A percentile compares a stretch with the other conserved stretches of the same genome.
Evolutionary conservation across 2,113 vertebrate genomes (phyloP).

Genomic region (Aspidoscelis tigris): DNA sequence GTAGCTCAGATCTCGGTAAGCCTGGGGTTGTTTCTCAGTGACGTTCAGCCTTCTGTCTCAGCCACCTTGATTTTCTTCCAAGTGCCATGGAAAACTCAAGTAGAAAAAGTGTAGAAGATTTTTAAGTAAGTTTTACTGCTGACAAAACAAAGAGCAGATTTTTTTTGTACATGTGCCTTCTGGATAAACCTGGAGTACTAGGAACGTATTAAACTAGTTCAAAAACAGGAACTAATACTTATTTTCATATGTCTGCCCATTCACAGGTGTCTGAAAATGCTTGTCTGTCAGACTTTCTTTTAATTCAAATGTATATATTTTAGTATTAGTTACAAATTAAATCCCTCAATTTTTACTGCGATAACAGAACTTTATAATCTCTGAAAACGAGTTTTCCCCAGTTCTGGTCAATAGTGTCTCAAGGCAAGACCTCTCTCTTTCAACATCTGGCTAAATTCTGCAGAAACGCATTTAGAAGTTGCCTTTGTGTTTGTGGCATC

Average conservation of each 20-base stretch:
- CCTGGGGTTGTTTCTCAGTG: not conserved
- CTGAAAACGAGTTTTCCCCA: not conserved
- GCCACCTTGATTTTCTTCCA: not conserved
- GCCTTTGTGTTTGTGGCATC: not conserved
- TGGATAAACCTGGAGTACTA: no score
- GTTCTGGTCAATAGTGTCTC: not conserved
- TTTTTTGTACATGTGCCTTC: not conserved
- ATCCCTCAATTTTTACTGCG: not conserved
- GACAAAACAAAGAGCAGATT: not conserved
- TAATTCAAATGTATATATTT: no score
- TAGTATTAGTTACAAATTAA: not conserved
- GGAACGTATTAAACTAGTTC: not conserved
- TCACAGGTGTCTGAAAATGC: no score
- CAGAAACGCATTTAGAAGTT: not conserved
- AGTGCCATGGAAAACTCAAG: no score
- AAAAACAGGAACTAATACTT: not conserved
- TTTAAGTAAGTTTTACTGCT: not conserved
- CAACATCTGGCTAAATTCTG: not conserved
- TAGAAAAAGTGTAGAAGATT: not conserved
- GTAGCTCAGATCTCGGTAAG: not conserved
- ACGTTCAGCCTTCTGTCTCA: no score
- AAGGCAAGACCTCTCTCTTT: not conserved
- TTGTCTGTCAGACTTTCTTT: not conserved
- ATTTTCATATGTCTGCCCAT: not conserved
- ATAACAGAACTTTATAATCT: no score